Evolutionary conservation across 2,797 vertebrate genomes (phyloP), one percentile per base, ranked within the genome.

Genomic region (Erpetoichthys calabaricus): DNA sequence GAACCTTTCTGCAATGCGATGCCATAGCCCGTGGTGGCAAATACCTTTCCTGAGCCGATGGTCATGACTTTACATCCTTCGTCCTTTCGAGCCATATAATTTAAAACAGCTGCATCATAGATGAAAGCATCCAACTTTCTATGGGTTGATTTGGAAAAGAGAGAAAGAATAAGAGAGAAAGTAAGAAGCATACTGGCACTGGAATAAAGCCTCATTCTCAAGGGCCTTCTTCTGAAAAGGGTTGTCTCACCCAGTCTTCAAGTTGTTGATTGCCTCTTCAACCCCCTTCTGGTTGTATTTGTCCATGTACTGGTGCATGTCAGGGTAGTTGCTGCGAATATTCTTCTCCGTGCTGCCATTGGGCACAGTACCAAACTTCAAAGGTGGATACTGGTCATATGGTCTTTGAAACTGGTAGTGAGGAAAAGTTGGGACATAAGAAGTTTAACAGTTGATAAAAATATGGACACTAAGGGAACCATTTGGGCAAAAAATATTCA

Each of bases 341-440:
- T 97, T 97, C 77, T 94, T 93, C 81, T 97, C 92, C 0, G 92
- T 97, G 81, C 91, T 94, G 66, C 92, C 92, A 4, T 97, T 97
- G 70, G 91, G 92, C 71, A 97, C 92, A 0, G 92, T 97, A 60
- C 91, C 92, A 68, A 97, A 97, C 78, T 91, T 91, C 60, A 95
- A 80, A 56, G 92, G 91, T 0, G 92, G 92, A 67, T 94, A 94
- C 71, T 97, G 91, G 75, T 94, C 90, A 68, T 92, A 90, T n/a
- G 92, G 92, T 74, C 89, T 85, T 84, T 96, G 92, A 76, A 94
- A 95, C 92, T 95, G 77, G 54, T 53, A n/a, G 56, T 67, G 57
- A 50, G 49, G 56, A 61, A 9, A 55, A 42, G 44, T 47, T 65
- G 65, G 57, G 45, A 62, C 67, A 56, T 1, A 25, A 1, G 3